phyloP scores from a whole-genome alignment of 2,797 vertebrate genomes.

The Darevskia nairensis region DNA sequence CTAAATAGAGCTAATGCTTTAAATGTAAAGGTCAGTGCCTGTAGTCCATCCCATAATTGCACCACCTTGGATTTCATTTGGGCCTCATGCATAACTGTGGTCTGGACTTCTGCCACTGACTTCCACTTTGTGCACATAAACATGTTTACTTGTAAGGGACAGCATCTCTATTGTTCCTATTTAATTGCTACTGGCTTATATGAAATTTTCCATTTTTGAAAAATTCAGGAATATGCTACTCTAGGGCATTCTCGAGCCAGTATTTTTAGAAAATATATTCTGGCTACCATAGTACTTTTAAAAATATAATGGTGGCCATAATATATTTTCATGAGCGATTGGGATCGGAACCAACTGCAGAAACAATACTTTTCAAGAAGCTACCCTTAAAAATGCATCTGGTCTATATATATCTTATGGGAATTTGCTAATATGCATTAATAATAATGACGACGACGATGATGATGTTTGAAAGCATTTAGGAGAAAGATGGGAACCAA shows the following conservation, averaged over 20 bases:
- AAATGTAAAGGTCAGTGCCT: not conserved
- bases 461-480: not conserved
- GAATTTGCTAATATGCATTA: not conserved
- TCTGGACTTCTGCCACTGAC: conserved; percentile 3
- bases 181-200: not conserved
- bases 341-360: not conserved
- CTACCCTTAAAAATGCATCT: not conserved
- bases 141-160: conserved; percentile 8
- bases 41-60: not conserved
- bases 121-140: conserved; percentile 16
- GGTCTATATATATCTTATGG: not conserved
- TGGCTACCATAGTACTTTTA: no score
- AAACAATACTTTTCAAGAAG: not conserved
- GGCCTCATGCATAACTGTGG: not conserved
- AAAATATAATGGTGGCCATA: not conserved
- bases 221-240: not conserved
- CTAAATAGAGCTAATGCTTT: not conserved
- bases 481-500: not conserved
- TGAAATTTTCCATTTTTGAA: not conserved
- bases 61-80: not conserved
- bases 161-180: conserved; percentile 8
- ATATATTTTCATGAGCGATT: not conserved
- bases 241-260: not conserved
- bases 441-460: no score
- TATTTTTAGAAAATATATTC: not conserved